Base-by-base conservation (phyloP, 2,888 invertebrate genomes). In the Leucania comma region DNA sequence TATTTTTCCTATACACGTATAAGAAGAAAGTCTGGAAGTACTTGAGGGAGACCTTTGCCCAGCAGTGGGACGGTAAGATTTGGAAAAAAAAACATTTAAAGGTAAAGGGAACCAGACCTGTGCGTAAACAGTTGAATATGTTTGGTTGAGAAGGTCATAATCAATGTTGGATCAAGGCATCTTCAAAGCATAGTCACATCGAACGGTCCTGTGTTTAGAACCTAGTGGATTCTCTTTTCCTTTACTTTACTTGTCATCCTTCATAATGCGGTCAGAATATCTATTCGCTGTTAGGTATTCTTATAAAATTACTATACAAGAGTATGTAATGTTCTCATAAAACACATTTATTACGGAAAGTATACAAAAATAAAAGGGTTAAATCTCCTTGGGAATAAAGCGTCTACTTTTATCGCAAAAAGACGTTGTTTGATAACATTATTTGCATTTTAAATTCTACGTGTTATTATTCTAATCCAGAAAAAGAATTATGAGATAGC, bases 391-490 rank as follows among this genome's bases (percentile, higher is more conserved):
- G 1, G 46, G 32, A 56, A 75, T 57, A 61, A 61, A 80, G 66
- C 56, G 60, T 56, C 66, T 73, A 60, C 75, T 57, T 65, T 38
- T 57, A 53, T 65, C 65, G 61, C 53, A 58, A 75, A 80, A 75
- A 66, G 53, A 42, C 68, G 67, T 14, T 67, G 57, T 67, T 61
- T 75, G 58, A 75, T 58, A 75, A 50, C 56, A 38, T 66, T 62
- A 75, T 80, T 76, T 76, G 53, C 61, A 76, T 80, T 57, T 66
- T 67, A 62, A 75, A 80, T 79, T 56, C 46, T 80, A 48, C 46
- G 57, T 57, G 38, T 38, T 50, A 74, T 65, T 10, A 61, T 61
- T 80, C 38, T 66, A 58, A 58, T 75, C 22, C 63, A 22, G 46
- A 46, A 73, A 79, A 60, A 66, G 60, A 65, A 38, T 54, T n/a